These are phyloP conservation scores for Polyommatus iphigenia DNA, from an alignment of 2,888 invertebrate genomes.

Conservation along the genomic window DNA sequence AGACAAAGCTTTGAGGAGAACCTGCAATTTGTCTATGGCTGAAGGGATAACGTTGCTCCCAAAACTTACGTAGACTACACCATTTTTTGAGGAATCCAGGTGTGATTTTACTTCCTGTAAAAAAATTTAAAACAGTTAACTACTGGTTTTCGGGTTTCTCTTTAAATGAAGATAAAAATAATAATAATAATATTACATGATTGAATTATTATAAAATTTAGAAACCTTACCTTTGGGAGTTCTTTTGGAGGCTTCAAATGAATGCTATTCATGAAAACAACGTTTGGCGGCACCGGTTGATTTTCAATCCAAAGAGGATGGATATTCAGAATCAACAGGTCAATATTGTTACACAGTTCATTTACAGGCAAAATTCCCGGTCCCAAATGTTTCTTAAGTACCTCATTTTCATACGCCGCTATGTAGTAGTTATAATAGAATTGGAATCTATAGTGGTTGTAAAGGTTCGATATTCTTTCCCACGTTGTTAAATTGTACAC, in stretches of 20 bases:
- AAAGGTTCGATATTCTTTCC: slow-evolving; percentile 49
- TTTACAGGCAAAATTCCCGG: slow-evolving; percentile 43
- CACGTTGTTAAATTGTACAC: slow-evolving; percentile 43
- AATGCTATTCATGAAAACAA: slow-evolving; percentile 63
- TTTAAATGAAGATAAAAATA: too few species aligned
- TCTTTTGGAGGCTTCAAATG: slow-evolving; percentile 56
- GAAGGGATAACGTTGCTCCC: slow-evolving; percentile 50
- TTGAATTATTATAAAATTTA: neutral
- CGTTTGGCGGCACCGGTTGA: slow-evolving; percentile 61
- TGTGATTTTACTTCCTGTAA: slow-evolving; percentile 39
- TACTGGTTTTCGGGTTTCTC: too few species aligned
- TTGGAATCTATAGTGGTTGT: slow-evolving; percentile 38
- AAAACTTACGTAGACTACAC: slow-evolving; percentile 41
- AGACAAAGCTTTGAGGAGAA: slow-evolving; percentile 44
- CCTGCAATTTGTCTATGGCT: slow-evolving; percentile 43
- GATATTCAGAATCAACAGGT: slow-evolving; percentile 62
- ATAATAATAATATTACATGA: too few species aligned
- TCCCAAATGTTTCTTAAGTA: slow-evolving; percentile 47
- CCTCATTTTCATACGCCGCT: slow-evolving; percentile 39
- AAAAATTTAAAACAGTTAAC: neutral
- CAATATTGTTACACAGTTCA: slow-evolving; percentile 49
- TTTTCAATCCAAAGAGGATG: slow-evolving; percentile 58
- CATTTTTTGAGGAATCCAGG: slow-evolving; percentile 39
- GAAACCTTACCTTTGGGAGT: slow-evolving; percentile 54
- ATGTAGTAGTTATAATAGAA: neutral